Conservation (phyloP, 2,797 vertebrate genomes). For the Florisuga fusca region DNA sequence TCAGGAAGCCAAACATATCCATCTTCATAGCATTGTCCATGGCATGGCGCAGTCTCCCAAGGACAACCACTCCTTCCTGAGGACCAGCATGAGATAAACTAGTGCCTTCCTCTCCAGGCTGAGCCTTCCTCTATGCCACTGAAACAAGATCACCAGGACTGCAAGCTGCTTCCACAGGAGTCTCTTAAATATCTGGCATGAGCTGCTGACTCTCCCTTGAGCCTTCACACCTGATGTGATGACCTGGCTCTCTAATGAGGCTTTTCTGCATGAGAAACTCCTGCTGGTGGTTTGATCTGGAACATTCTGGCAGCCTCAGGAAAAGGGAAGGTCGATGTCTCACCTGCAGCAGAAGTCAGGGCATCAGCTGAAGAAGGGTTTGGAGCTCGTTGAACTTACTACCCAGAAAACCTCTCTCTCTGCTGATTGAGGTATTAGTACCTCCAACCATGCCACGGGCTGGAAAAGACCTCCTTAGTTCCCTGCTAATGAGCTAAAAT, state of each 20-base stretch:
- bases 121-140: not conserved
- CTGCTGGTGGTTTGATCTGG: not conserved
- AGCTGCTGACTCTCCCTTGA: not conserved
- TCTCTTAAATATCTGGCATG: not conserved
- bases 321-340: not conserved
- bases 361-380: not conserved
- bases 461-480: not conserved
- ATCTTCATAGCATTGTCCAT: not conserved
- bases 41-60: not conserved
- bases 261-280: not conserved
- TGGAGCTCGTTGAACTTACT: not conserved
- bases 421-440: not conserved
- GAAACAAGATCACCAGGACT: not conserved
- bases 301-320: not conserved
- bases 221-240: accelerated
- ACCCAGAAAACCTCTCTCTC: not conserved
- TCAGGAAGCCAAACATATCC: accelerated
- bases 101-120: not conserved
- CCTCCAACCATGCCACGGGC: not conserved
- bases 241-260: not conserved
- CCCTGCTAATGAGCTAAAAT: not conserved
- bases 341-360: accelerated
- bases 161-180: not conserved
- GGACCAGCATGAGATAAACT: not conserved
- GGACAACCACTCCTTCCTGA: not conserved